These are phyloP conservation scores for Actinernus sp. DNA, from an alignment of 92 coral and sea anemone genomes.

Conservation along the genomic window DNA sequence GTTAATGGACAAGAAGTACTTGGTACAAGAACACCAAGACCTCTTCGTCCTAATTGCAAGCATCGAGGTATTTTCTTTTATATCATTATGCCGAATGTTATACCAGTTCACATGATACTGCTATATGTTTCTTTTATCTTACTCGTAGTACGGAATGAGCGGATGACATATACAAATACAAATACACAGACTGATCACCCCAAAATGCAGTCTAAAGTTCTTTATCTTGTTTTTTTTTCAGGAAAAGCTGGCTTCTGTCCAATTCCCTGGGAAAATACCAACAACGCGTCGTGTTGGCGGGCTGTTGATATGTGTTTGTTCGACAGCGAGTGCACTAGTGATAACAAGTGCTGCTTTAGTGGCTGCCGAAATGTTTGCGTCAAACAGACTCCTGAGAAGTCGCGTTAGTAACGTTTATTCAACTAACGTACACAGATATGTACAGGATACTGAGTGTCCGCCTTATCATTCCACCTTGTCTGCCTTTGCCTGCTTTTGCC, in stretches of 20 bases:
- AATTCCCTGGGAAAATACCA: not conserved
- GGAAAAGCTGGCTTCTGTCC: conserved; percentile 14
- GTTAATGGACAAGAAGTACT: conserved; percentile 73
- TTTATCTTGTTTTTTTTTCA: not conserved
- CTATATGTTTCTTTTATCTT: no score
- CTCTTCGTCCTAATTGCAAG: conserved; percentile 78
- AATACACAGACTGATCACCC: no score
- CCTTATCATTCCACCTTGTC: no score
- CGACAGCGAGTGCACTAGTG: conserved; percentile 49
- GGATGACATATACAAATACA: no score
- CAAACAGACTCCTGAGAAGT: no score
- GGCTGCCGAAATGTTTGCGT: conserved; percentile 66
- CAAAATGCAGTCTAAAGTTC: not conserved
- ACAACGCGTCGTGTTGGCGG: conserved; percentile 16
- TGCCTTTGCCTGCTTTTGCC: no score
- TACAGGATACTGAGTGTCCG: no score
- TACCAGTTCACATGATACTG: no score
- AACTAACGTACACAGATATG: no score
- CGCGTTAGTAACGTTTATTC: no score
- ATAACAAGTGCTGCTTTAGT: conserved; percentile 59
- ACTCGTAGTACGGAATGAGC: no score
- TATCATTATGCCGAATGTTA: no score
- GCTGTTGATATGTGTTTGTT: conserved; percentile 32
- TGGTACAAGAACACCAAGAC: conserved; percentile 75
- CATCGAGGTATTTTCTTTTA: conserved; percentile 59